These are phyloP conservation scores for Caerostris darwini DNA, from an alignment of 1,140 invertebrate species.

Conservation along the genomic window DNA sequence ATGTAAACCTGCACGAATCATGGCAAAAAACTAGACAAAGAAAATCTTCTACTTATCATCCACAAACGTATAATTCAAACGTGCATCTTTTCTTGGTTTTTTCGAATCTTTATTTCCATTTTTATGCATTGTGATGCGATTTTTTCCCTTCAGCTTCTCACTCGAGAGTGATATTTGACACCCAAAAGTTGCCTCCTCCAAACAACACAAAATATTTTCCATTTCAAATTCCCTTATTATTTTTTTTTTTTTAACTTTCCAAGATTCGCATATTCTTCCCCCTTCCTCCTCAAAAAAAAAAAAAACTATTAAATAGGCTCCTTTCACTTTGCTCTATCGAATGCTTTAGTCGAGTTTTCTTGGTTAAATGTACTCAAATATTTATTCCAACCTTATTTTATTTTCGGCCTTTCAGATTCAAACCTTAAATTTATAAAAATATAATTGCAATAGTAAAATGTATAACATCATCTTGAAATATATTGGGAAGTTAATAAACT, in stretches of 20 bases:
- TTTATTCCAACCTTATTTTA: too few relatives aligned
- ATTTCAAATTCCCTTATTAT: conserved; percentile 9
- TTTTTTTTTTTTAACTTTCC: not conserved
- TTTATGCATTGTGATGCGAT: conserved; percentile 71
- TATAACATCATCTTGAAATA: too few relatives aligned
- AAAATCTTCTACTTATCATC: conserved; percentile 73
- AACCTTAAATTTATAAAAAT: too few relatives aligned
- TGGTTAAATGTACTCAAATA: too few relatives aligned
- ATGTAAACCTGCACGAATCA: conserved; percentile 73
- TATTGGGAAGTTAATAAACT: too few relatives aligned
- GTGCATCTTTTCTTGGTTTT: conserved; percentile 68
- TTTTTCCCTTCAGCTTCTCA: conserved; percentile 51
- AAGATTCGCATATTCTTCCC: not conserved
- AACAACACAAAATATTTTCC: conserved; percentile 27
- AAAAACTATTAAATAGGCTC: not conserved
- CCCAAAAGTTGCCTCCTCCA: not conserved
- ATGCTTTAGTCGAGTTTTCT: not conserved
- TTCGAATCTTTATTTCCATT: conserved; percentile 64
- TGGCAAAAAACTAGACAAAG: conserved; percentile 67
- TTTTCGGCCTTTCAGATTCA: too few relatives aligned
- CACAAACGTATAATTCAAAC: conserved; percentile 77
- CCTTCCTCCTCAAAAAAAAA: not conserved
- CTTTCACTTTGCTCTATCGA: not conserved
- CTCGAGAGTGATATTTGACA: conserved; percentile 70
- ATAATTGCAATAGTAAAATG: too few relatives aligned